Evolutionary conservation across 2,888 invertebrate species (phyloP), one percentile per base, ranked within the genome.

Genomic region (Unio delphinus): DNA sequence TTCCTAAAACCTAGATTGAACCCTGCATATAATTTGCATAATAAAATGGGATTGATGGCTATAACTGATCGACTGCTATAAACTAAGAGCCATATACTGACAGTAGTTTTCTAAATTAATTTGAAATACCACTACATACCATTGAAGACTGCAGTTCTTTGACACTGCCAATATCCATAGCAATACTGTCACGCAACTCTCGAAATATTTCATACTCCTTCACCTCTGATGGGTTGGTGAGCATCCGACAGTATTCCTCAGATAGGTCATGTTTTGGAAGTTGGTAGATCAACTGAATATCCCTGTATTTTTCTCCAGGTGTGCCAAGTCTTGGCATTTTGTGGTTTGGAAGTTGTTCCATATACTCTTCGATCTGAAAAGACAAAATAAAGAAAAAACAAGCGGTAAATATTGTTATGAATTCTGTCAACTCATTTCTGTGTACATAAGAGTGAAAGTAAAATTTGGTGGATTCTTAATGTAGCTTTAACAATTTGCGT

Each of bases 151-250:
- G 74, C 54, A 83, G 78, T 66, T 91, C 91, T 70, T 90, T 89
- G 15, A 92, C 91, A 77, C 90, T 90, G 88, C 96, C 99, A 87
- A 99, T 96, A 90, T 98, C 99, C 87, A 99, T 92, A 59, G 98
- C 97, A 84, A 97, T 95, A 92, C 97, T 97, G 90, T 99, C 98
- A 67, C 99, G 93, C 68, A 95, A 95, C 65, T 96, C 94, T 82
- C 98, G 94, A 90, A 99, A 99, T 90, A 98, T 97, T 91, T 97
- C 95, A 90, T 95, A 98, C 85, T 95, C 86, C 72, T 86, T 86
- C 67, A 78, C 75, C 74, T 89, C 87, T 11, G 72, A 78, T 1
- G 80, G 73, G 4, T 74, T 75, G 28, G 73, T 73, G 56, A 87
- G 70, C 74, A 77, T 81, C 87, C 94, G 94, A 91, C 97, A 97